phyloP scores from a whole-genome alignment of 2,888 invertebrate species.

The Philereme vetulata region DNA sequence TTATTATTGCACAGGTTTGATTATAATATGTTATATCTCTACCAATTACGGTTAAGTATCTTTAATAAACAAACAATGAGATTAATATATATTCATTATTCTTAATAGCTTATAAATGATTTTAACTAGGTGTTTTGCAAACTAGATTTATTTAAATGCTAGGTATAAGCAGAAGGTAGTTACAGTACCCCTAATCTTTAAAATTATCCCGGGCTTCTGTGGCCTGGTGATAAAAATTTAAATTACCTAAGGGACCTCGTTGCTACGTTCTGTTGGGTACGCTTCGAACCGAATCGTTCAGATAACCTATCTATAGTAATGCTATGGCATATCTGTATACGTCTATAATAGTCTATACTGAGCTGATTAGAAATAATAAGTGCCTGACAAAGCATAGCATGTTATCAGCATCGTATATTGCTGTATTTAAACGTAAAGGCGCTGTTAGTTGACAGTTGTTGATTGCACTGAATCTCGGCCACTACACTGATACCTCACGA shows the following conservation, averaged over 20 bases:
- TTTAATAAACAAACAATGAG: not conserved
- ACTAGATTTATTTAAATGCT: not conserved
- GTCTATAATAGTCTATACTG: not conserved
- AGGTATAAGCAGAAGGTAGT: not conserved
- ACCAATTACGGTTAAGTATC: too few species aligned
- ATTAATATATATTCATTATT: not conserved
- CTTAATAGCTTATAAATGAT: not conserved
- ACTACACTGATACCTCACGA: constrained; percentile 6
- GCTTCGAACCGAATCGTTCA: not conserved
- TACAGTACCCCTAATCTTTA: not conserved
- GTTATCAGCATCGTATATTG: constrained; percentile 1
- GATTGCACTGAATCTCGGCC: constrained; percentile 4
- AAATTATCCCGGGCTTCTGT: not conserved
- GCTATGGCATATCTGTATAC: too few species aligned
- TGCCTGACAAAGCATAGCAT: constrained; percentile 11
- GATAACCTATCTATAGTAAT: not conserved
- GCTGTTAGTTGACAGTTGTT: not conserved
- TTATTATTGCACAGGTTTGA: not conserved
- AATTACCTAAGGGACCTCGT: not conserved
- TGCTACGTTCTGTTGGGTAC: not conserved
- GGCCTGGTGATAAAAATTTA: not conserved
- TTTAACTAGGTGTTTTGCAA: not conserved
- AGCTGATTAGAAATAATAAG: not conserved
- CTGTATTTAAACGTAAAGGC: constrained; percentile 12
- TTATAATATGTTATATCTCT: not conserved